phyloP scores from a whole-genome alignment of 2,888 invertebrate species.

The Laspeyria flexula region DNA sequence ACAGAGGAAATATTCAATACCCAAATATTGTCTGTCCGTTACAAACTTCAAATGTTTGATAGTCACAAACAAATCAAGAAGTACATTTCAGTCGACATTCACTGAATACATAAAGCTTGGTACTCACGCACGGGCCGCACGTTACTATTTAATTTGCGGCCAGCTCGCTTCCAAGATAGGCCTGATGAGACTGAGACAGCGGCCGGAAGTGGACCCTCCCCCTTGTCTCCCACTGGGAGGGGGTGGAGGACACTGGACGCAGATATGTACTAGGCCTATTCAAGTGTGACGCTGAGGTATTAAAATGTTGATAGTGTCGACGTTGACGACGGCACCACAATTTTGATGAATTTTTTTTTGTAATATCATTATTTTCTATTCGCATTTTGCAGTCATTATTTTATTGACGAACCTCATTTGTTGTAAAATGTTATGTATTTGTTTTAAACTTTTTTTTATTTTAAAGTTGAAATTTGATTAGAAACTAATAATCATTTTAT shows the following conservation, averaged over 20 bases:
- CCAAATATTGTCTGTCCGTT: background rate
- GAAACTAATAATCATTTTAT: no score
- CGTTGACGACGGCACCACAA: conserved; percentile 35
- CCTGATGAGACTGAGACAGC: conserved; percentile 83
- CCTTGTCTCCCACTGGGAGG: conserved; percentile 43
- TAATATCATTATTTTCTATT: background rate
- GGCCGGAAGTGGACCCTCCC: conserved; percentile 70
- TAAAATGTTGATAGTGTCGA: conserved; percentile 55
- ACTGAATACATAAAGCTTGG: conserved; percentile 30
- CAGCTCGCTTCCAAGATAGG: conserved; percentile 77
- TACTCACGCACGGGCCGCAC: conserved; percentile 50
- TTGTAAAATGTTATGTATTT: no score
- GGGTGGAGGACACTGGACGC: conserved; percentile 41
- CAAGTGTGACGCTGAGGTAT: conserved; percentile 63
- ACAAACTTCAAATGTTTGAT: background rate
- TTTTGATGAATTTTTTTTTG: conserved; percentile 36
- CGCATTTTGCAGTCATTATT: no score
- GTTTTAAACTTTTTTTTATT: no score
- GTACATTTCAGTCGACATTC: conserved; percentile 28
- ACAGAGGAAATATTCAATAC: background rate
- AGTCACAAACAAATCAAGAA: conserved; percentile 32
- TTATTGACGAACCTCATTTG: no score
- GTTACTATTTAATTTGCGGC: conserved; percentile 82
- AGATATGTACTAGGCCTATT: conserved; percentile 72
- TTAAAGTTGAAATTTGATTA: no score